These are phyloP conservation scores for Crotalus viridis DNA, from an alignment of 2,113 vertebrate genomes.

Conservation along the genomic window DNA sequence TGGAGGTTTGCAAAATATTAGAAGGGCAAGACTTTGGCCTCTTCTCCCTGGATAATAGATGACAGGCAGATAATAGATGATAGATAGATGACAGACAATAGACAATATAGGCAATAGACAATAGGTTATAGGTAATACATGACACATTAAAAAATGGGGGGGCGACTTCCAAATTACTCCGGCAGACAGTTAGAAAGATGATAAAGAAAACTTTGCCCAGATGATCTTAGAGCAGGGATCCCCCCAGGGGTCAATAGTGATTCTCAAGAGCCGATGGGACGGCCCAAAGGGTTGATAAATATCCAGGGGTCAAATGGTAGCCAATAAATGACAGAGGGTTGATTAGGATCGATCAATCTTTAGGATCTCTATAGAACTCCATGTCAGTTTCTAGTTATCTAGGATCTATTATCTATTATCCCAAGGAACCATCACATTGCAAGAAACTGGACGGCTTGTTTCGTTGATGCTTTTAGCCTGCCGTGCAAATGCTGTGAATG, in stretches of 20 bases:
- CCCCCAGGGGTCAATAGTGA: not conserved
- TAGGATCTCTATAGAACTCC: not conserved
- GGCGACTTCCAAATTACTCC: not conserved
- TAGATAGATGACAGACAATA: no score
- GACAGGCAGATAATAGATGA: no score
- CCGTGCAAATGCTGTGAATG: not conserved
- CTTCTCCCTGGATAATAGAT: not conserved
- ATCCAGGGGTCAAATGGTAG: no score
- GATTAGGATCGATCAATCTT: not conserved
- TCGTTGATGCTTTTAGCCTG: not conserved
- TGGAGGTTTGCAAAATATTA: not conserved
- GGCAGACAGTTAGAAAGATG: not conserved
- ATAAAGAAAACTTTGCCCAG: not conserved
- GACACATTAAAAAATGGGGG: not conserved
- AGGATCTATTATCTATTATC: not conserved
- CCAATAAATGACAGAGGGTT: not conserved
- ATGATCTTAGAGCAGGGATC: not conserved
- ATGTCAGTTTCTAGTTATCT: not conserved
- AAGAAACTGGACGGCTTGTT: not conserved
- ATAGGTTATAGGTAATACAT: no score
- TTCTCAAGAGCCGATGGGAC: not conserved
- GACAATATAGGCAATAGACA: no score
- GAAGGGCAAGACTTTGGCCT: not conserved
- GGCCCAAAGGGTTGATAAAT: not conserved
- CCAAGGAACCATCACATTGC: not conserved